Evolutionary conservation across 2,888 invertebrate species (phyloP), one percentile per base, ranked within the genome.

Genomic region (Merodon equestris): DNA sequence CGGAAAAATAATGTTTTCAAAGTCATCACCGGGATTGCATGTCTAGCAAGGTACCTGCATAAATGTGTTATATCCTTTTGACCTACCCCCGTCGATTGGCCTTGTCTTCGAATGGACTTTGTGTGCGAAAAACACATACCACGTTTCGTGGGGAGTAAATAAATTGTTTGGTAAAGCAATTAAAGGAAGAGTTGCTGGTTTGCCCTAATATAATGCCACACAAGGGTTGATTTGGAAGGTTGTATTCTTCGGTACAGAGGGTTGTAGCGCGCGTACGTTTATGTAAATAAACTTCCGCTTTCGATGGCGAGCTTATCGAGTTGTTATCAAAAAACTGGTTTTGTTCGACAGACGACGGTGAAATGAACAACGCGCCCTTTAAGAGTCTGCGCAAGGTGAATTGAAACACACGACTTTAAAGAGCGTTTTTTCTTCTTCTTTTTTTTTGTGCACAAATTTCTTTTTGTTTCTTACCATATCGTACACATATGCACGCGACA

Each of bases 371-470:
- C 67, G 61, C 77, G 56, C 67, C 77, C 77, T 61, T 61, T 58
- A 58, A 68, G 67, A 77, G 67, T 63, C 53, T 77, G 77, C 77
- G 77, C 77, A 73, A 77, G 77, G 67, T 77, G 57, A 58, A 73
- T 73, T 68, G 58, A 77, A 77, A 53, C 53, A 56, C 45, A 53
- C 47, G 63, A 63, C 57, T 72, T 72, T 61, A 72, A 66, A 71
- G 36, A 60, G 56, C 15, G 51, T 48, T 60, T 34, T 38, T 72
- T 18, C n/a, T n/a, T 4, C 27, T 27, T 27, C 3, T 7, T 27
- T 27, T 7, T 27, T 27, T 27, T 27, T 7, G 27, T 27, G 27
- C 27, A 27, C 27, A 7, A 27, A 27, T 4, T 27, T 27, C 27
- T 27, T 27, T 40, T 54, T 47, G 15, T 27, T 9, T 56, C 7